Evolutionary conservation across 2,113 vertebrate genomes (phyloP).

Genomic region (Eptatretus burgeri): DNA sequence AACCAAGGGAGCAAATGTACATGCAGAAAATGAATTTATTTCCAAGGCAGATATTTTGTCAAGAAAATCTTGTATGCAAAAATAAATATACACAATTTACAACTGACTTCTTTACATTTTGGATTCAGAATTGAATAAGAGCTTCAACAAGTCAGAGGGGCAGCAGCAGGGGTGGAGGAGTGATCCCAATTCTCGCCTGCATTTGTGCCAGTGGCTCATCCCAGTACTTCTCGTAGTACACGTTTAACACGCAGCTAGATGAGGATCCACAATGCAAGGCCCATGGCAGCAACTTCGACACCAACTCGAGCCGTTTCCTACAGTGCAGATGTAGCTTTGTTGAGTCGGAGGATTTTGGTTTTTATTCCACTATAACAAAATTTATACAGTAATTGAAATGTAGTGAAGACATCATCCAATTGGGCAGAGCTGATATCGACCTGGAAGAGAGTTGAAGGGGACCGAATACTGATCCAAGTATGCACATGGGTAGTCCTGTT

Average conservation of each 20-base stretch:
- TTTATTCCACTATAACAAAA: too few species aligned
- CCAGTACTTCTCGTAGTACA: constrained; percentile 69
- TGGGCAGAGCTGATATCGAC: constrained; percentile 14
- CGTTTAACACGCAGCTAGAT: constrained; percentile 31
- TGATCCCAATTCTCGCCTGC: constrained; percentile 41
- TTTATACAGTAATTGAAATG: too few species aligned
- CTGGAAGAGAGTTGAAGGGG: constrained; percentile 32
- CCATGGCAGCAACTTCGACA: constrained; percentile 42
- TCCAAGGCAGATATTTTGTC: too few species aligned
- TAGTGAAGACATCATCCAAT: too few species aligned
- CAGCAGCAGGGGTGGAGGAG: constrained; percentile 18
- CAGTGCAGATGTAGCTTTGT: neutral
- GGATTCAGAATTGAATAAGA: too few species aligned
- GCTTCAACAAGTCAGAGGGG: neutral
- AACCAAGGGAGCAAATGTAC: too few species aligned
- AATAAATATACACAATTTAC: too few species aligned
- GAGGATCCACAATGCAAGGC: constrained; percentile 28
- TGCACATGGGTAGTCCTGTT: constrained; percentile 71
- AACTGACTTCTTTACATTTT: too few species aligned
- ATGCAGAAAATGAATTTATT: too few species aligned
- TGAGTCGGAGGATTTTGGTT: too few species aligned
- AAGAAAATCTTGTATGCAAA: too few species aligned
- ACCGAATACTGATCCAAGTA: constrained; percentile 47
- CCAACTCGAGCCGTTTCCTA: constrained; percentile 31
- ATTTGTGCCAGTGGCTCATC: constrained; percentile 42